Base-by-base conservation (phyloP, 2,888 invertebrate genomes). In the Tyria jacobaeae region DNA sequence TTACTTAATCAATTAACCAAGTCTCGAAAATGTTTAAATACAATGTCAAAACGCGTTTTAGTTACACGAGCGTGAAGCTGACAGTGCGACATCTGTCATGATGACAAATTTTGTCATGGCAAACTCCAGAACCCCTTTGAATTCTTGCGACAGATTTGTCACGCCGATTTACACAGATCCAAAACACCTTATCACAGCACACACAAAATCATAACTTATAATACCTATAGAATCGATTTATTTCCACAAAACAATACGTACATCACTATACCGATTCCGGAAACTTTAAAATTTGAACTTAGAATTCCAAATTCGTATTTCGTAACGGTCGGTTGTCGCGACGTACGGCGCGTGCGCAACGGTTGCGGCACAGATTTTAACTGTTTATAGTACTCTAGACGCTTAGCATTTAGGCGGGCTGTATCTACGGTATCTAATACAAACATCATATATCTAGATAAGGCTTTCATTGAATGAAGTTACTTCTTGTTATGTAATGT, bases 311-410 rank as follows among this genome's bases (percentile, higher is more conserved):
- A 77, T 79, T 79, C 73, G 75, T 74, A 60, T 68, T 78, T 78
- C 78, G 76, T 66, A 71, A 64, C 71, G 74, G 70, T 58, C 44
- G 58, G 57, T 63, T 49, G 60, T 60, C 63, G 71, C 70, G 70
- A 65, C 66, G 63, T 49, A 60, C 79, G 84, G 85, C 92, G 93
- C 93, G 93, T 93, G 93, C 93, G 93, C 90, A 81, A 73, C 63
- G 84, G 76, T 74, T 88, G 91, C 90, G 85, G 80, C 85, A 87
- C 87, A 84, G 86, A 83, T 86, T 90, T 89, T 84, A 89, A 93
- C 93, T 93, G 93, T 85, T 89, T 85, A 80, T 76, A 58, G 71
- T 72, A 60, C 50, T 58, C 58, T 58, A 58, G 49, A 62, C 53
- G 62, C 58, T 63, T 73, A 64, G 70, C 76, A 78, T 76, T 75